phyloP scores from a whole-genome alignment of 2,113 vertebrate genomes.

The Tilapia sparmanii region DNA sequence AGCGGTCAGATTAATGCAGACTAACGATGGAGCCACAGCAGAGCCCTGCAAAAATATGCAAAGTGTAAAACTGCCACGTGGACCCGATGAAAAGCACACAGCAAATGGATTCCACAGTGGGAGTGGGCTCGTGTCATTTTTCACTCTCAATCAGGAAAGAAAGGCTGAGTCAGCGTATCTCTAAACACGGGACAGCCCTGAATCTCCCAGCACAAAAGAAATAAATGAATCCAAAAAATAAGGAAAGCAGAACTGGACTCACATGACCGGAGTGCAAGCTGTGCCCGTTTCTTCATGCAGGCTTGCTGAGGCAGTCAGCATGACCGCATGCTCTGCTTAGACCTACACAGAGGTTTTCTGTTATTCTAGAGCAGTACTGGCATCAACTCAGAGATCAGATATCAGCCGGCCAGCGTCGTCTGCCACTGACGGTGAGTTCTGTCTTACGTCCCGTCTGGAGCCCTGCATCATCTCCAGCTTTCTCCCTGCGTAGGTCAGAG shows the following conservation, averaged over 20 bases:
- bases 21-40: neutral
- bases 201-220: accelerated
- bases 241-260: neutral
- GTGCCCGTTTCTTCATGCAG: neutral
- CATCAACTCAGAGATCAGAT: neutral
- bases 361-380: neutral
- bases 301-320: neutral
- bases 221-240: accelerated
- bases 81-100: neutral
- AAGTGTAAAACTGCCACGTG: neutral
- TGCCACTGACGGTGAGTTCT: neutral
- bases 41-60: neutral
- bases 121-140: neutral
- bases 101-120: neutral
- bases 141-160: neutral
- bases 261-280: neutral
- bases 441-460: neutral
- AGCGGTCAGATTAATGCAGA: constrained; percentile 15
- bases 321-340: neutral
- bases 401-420: neutral
- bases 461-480: neutral
- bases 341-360: neutral
- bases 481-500: neutral
- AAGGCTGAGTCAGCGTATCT: neutral
- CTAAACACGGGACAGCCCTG: neutral